Percentiles rank a stretch among this genome's conserved stretches.
phyloP scores from a whole-genome alignment of 1,140 invertebrate species.

The Leptonema lineaticorne region DNA sequence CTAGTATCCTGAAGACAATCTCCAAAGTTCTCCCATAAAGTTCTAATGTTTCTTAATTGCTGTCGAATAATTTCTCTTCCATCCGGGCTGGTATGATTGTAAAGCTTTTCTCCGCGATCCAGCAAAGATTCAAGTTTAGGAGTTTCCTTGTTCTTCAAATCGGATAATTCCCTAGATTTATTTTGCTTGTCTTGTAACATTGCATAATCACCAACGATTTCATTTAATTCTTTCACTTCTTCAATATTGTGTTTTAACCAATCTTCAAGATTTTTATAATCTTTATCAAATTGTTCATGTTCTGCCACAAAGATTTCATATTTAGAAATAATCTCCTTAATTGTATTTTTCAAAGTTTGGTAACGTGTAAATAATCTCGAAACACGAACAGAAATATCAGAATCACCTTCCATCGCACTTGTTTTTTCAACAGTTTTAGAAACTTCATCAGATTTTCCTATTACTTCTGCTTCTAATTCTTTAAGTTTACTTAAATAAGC shows the following conservation, averaged over 20 bases:
- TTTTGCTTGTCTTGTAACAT: constrained; percentile 83
- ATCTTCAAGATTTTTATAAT: constrained; percentile 72
- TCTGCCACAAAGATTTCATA: constrained; percentile 85
- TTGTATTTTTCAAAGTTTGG: constrained; percentile 79
- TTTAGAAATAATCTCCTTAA: constrained; percentile 74
- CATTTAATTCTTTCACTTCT: constrained; percentile 75
- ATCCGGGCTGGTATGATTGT: constrained; percentile 89
- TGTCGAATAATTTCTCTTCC: constrained; percentile 89
- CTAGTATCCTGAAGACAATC: constrained; percentile 78
- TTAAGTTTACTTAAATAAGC: constrained; percentile 78
- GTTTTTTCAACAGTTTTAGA: constrained; percentile 69
- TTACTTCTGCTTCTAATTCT: constrained; percentile 72
- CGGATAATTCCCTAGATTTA: constrained; percentile 77
- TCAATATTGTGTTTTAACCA: constrained; percentile 72
- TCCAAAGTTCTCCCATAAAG: constrained; percentile 83
- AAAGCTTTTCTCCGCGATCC: constrained; percentile 88
- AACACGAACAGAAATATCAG: constrained; percentile 72
- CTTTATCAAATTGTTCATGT: constrained; percentile 78
- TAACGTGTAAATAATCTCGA: constrained; percentile 82
- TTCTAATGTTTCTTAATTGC: constrained; percentile 79
- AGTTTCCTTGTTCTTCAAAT: constrained; percentile 77
- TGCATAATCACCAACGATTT: constrained; percentile 84
- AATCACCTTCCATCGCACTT: constrained; percentile 73
- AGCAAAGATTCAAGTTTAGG: constrained; percentile 82
- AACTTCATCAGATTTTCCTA: constrained; percentile 70